Conservation (phyloP, 2,113 vertebrate species). For the Corythornis cristatus region DNA sequence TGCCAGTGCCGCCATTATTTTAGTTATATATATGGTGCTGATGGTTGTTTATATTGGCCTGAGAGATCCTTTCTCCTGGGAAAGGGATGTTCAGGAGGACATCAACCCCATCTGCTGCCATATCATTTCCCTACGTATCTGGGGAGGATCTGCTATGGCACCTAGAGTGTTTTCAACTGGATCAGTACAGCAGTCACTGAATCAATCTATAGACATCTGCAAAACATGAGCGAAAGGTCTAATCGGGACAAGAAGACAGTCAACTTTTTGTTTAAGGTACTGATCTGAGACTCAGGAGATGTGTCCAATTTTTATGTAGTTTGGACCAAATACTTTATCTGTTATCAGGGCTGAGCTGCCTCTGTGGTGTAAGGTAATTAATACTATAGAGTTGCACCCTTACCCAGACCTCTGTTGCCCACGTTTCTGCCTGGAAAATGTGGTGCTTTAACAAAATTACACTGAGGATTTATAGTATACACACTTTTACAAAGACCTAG, state of each 20-base stretch:
- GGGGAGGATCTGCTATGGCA: neutral
- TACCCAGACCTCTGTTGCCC: neutral
- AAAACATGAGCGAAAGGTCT: neutral
- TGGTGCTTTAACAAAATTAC: neutral
- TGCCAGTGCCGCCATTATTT: neutral
- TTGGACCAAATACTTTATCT: neutral
- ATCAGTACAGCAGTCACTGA: neutral
- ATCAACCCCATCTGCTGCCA: rapidly evolving
- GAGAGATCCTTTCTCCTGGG: neutral
- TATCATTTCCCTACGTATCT: neutral
- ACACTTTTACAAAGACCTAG: neutral
- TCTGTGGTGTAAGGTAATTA: neutral
- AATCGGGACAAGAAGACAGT: neutral
- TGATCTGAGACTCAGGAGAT: neutral
- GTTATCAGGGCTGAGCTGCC: neutral
- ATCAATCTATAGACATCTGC: neutral
- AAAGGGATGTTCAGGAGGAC: neutral
- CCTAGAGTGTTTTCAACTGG: neutral
- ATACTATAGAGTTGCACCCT: neutral
- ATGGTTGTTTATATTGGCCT: neutral
- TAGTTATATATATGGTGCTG: neutral
- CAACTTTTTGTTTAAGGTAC: neutral
- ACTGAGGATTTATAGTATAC: neutral
- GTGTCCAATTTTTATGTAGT: neutral
- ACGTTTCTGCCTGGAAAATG: neutral